Conservation (phyloP, 2,888 invertebrate species). For the Pollenia amentaria region DNA sequence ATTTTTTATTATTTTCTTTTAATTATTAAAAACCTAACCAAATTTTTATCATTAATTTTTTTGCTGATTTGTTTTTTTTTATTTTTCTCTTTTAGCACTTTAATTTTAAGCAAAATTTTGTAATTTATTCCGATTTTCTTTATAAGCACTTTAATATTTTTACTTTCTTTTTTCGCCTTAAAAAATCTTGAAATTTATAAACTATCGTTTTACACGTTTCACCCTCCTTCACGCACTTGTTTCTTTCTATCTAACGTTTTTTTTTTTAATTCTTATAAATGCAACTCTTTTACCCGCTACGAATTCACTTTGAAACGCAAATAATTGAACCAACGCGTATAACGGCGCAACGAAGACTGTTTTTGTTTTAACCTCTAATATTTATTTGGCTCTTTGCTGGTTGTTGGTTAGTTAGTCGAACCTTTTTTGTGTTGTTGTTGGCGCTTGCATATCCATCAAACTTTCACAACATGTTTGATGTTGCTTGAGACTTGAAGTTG, state of each 20-base stretch:
- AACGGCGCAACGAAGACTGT: constrained; percentile 72
- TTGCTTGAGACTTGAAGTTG: background rate
- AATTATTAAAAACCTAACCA: too few species aligned
- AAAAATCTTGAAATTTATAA: constrained; percentile 19
- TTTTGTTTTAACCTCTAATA: constrained; percentile 68
- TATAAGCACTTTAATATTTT: background rate
- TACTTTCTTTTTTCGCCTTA: background rate
- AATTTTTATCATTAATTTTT: background rate
- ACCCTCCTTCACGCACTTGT: constrained; percentile 51
- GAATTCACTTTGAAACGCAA: background rate
- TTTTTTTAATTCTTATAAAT: background rate
- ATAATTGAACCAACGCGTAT: constrained; percentile 67
- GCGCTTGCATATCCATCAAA: constrained; percentile 11
- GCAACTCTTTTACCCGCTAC: background rate
- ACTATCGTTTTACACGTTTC: constrained; percentile 8
- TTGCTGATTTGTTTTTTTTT: background rate
- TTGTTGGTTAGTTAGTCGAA: constrained; percentile 59
- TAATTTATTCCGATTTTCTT: background rate
- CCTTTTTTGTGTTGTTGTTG: constrained; percentile 42
- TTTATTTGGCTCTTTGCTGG: constrained; percentile 67
- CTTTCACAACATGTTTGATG: constrained; percentile 55
- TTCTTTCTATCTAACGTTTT: constrained; percentile 47
- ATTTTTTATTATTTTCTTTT: too few species aligned
- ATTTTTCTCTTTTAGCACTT: constrained; percentile 1
- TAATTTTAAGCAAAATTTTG: background rate